Conservation (phyloP, 2,113 vertebrate genomes). For the Paracanthobrama guichenoti region DNA sequence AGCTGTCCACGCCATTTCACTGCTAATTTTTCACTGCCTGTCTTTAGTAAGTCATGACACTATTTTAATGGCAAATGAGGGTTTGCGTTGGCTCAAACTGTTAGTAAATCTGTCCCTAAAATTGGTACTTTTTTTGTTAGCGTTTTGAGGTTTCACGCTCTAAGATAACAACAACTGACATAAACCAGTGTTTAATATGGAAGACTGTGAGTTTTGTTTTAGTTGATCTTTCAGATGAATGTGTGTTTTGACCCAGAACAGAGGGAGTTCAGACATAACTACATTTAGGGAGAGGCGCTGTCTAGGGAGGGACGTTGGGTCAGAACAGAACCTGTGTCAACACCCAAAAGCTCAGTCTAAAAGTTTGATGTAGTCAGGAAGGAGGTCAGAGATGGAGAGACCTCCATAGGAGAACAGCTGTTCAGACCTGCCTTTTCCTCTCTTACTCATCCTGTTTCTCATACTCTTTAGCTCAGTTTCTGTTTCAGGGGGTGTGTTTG, state of each 20-base stretch:
- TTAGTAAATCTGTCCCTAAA: no score
- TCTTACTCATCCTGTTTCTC: neutral
- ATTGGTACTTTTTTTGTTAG: neutral
- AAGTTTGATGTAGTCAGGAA: conserved; percentile 34
- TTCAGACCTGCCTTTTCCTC: conserved; percentile 21
- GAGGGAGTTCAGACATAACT: neutral
- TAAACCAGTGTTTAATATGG: neutral
- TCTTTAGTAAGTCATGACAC: no score
- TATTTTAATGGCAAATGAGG: no score
- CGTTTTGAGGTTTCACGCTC: no score
- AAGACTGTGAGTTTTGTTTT: neutral
- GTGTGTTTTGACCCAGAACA: conserved; percentile 4
- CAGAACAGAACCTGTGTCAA: neutral
- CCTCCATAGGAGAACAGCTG: conserved; percentile 36
- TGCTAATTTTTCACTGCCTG: no score
- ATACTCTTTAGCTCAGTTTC: conserved; percentile 12
- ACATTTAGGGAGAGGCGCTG: neutral
- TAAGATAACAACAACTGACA: no score
- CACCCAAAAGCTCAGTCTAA: conserved; percentile 1
- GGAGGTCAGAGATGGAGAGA: neutral
- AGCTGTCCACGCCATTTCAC: no score
- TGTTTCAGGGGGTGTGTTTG: neutral
- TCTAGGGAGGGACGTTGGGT: conserved; percentile 9
- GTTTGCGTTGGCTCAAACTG: no score
- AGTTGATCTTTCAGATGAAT: neutral